These are phyloP conservation scores for Jaculus jaculus DNA, from an alignment of 2,113 vertebrate species.

Conservation along the genomic window DNA sequence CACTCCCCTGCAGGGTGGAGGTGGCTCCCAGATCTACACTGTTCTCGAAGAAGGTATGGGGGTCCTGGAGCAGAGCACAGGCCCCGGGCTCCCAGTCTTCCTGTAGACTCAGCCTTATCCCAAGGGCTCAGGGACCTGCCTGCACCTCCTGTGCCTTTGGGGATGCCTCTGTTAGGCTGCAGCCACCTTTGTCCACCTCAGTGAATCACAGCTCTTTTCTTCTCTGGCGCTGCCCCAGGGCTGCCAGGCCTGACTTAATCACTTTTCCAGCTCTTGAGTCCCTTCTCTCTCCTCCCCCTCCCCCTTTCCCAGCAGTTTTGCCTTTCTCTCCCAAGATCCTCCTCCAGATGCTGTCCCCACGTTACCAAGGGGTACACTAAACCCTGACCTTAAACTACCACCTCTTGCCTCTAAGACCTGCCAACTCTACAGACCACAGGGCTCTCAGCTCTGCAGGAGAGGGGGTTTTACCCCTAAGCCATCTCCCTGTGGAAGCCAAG, in stretches of 20 bases:
- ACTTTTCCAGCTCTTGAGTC: constrained; percentile 76
- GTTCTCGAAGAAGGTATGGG: not conserved
- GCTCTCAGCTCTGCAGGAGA: not conserved
- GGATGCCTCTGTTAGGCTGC: constrained; percentile 9
- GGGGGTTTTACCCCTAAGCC: too few relatives aligned
- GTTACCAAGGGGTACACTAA: not conserved
- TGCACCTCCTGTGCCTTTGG: not conserved
- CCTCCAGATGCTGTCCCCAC: not conserved
- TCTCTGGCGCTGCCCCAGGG: constrained; percentile 50
- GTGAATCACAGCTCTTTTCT: constrained; percentile 70
- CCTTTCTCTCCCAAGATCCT: not conserved
- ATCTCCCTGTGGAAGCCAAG: not conserved
- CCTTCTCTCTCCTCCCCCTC: not conserved
- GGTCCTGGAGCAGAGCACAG: not conserved
- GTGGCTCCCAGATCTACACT: not conserved
- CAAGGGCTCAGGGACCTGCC: not conserved
- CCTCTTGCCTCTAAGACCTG: too few relatives aligned
- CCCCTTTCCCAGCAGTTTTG: not conserved
- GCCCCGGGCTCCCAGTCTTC: not conserved
- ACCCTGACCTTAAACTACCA: not conserved
- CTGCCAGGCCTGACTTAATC: constrained; percentile 73
- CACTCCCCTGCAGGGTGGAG: constrained; percentile 16
- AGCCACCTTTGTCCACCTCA: constrained; percentile 69
- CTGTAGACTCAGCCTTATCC: not conserved
- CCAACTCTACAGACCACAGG: not conserved